Percentiles rank a stretch among this genome's conserved stretches.
Evolutionary conservation across 1,140 invertebrate species (phyloP).

Genomic region (Drosophila nigrodunni): DNA sequence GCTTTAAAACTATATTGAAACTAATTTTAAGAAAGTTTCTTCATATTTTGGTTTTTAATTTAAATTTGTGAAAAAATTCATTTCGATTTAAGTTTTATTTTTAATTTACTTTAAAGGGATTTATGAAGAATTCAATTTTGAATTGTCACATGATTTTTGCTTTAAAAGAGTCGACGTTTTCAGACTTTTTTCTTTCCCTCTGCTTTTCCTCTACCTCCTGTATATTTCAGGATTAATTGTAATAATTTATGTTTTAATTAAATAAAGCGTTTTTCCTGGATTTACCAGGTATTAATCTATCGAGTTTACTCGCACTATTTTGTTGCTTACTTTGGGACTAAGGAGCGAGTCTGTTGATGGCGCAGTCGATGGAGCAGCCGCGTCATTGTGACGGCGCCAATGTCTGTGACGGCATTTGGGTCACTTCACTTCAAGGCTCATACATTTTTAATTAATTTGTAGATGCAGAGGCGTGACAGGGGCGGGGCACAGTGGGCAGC

Average conservation of each 20-base stretch:
- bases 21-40: no score
- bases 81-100: no score
- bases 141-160: no score
- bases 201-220: no score
- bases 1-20: no score
- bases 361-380: slow-evolving; percentile 1
- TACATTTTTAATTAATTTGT: slow-evolving; percentile 49
- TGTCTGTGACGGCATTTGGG: slow-evolving; percentile 43
- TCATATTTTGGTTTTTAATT: no score
- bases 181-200: no score
- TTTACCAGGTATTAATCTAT: background rate
- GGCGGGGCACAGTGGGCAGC: no score
- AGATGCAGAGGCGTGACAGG: background rate
- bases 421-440: slow-evolving; percentile 34
- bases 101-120: no score
- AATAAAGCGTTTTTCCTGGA: background rate
- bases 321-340: background rate
- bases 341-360: background rate
- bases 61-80: no score
- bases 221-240: background rate
- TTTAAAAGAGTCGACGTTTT: no score
- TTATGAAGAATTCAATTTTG: no score
- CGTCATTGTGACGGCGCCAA: slow-evolving; percentile 28
- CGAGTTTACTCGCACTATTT: background rate
- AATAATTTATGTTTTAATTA: background rate